phyloP scores from a whole-genome alignment of 2,888 invertebrate species.

The Plutella xylostella region DNA sequence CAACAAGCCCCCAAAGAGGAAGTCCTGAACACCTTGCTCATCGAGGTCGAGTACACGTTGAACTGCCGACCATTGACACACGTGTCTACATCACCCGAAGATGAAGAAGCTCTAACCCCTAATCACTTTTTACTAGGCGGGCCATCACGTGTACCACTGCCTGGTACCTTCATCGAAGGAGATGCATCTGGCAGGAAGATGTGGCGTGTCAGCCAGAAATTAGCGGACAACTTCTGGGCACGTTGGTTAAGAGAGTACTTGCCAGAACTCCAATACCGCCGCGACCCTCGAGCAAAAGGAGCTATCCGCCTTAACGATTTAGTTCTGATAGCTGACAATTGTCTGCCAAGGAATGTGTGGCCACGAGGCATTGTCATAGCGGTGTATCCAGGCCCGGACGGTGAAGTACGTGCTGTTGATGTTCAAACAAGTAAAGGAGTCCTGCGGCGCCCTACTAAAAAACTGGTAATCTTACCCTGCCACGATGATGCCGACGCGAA shows the following conservation, averaged over 20 bases:
- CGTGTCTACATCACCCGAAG: neutral
- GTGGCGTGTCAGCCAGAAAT: neutral
- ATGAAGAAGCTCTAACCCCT: neutral
- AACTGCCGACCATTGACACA: slow-evolving; percentile 3
- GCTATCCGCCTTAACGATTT: neutral
- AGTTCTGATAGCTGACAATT: neutral
- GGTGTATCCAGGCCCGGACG: neutral
- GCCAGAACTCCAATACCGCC: neutral
- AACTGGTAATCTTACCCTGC: no score
- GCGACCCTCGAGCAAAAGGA: neutral
- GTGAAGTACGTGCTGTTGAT: neutral
- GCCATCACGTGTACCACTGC: neutral
- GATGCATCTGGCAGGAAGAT: neutral
- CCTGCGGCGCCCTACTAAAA: neutral
- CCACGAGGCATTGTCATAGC: neutral
- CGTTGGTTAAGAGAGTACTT: neutral
- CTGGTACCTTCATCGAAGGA: neutral
- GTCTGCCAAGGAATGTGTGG: neutral
- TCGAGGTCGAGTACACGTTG: slow-evolving; percentile 1
- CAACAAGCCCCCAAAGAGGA: neutral
- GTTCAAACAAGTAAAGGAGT: neutral
- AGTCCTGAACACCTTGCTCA: neutral
- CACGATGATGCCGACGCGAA: no score
- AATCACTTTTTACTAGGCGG: slow-evolving; percentile 4
- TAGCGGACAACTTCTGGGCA: slow-evolving; percentile 2